A percentile compares a stretch with the other conserved stretches of the same genome.
These are phyloP conservation scores for Parnassius mnemosyne DNA, from an alignment of 2,888 invertebrate genomes.

Conservation along the genomic window DNA sequence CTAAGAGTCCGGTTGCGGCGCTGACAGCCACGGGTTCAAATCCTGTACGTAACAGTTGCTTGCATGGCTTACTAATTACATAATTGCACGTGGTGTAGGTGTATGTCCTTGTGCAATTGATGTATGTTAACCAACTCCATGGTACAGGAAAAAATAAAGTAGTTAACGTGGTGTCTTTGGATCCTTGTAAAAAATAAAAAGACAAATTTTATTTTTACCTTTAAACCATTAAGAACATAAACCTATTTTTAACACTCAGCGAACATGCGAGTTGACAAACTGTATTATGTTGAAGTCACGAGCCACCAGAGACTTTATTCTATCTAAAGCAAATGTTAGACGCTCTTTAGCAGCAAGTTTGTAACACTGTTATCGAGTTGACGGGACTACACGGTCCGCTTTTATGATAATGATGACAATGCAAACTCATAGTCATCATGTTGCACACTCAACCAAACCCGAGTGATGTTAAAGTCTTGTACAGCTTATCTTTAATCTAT, in stretches of 20 bases:
- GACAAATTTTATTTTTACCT: too few relatives aligned
- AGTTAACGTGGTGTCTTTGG: too few relatives aligned
- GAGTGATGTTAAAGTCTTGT: background rate
- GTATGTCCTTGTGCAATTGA: too few relatives aligned
- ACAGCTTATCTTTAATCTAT: too few relatives aligned
- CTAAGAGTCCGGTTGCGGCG: too few relatives aligned
- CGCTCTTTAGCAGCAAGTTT: slow-evolving; percentile 52
- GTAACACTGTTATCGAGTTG: slow-evolving; percentile 57
- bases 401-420: slow-evolving; percentile 8
- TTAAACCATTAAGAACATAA: background rate
- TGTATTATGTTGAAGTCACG: slow-evolving; percentile 41
- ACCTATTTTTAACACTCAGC: slow-evolving; percentile 17
- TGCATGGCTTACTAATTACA: too few relatives aligned
- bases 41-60: too few relatives aligned
- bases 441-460: background rate
- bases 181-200: too few relatives aligned
- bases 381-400: slow-evolving; percentile 32
- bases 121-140: too few relatives aligned
- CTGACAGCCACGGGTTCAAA: too few relatives aligned
- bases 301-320: slow-evolving; percentile 43
- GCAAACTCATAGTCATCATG: background rate
- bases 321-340: slow-evolving; percentile 51
- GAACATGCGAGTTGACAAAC: slow-evolving; percentile 35
- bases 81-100: too few relatives aligned
- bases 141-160: too few relatives aligned